phyloP scores from a whole-genome alignment of 1,140 invertebrate genomes.

The Drosophila obscura region DNA sequence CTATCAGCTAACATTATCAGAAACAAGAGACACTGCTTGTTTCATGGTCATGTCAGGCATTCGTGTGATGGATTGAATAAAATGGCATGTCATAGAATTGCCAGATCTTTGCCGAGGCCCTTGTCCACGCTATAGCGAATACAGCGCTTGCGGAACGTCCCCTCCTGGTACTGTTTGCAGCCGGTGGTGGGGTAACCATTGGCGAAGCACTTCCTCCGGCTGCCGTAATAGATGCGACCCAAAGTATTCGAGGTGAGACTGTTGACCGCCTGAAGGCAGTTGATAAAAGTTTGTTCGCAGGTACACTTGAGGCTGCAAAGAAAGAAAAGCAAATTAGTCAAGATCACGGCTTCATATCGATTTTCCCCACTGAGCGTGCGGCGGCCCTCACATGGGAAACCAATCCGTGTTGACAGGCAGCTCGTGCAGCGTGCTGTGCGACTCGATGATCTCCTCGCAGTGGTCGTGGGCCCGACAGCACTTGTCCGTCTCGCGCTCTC shows the following conservation, averaged over 20 bases:
- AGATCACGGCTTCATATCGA: constrained; percentile 51
- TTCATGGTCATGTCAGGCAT: constrained; percentile 20
- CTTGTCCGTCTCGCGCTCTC: constrained; percentile 87
- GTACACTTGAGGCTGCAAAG: constrained; percentile 85
- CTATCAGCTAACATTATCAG: constrained; percentile 1
- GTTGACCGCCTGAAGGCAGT: constrained; percentile 86
- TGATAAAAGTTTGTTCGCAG: constrained; percentile 88
- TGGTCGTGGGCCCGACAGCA: constrained; percentile 92
- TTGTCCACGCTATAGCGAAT: constrained; percentile 85
- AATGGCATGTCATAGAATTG: constrained; percentile 87
- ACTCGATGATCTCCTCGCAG: constrained; percentile 87
- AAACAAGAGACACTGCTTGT: constrained; percentile 9
- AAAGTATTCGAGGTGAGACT: constrained; percentile 85
- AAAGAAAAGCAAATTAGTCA: constrained; percentile 35
- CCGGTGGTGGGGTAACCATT: constrained; percentile 86
- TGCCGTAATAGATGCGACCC: constrained; percentile 88
- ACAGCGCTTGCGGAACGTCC: constrained; percentile 84
- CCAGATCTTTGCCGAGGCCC: constrained; percentile 84
- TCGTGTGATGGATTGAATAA: constrained; percentile 36
- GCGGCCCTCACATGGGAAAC: constrained; percentile 84
- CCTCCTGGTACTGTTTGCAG: constrained; percentile 85
- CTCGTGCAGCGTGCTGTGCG: constrained; percentile 85
- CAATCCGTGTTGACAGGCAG: constrained; percentile 86
- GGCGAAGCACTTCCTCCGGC: constrained; percentile 88
- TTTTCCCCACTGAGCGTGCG: not conserved